Evolutionary conservation across 2,797 vertebrate species (phyloP).

Genomic region (Melanotaenia pygmaea): DNA sequence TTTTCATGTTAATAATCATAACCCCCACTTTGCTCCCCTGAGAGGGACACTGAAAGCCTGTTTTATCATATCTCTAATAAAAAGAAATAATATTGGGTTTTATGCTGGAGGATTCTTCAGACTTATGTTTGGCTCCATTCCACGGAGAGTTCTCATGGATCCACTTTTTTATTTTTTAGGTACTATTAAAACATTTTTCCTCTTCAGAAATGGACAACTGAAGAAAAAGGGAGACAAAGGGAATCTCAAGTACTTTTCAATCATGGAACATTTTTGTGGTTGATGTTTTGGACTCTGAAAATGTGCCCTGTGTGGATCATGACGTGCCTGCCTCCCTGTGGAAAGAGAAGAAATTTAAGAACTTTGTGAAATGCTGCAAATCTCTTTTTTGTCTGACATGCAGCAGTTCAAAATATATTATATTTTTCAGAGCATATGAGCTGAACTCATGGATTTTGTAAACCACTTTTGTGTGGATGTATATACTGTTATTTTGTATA

Average conservation of each 20-base stretch:
- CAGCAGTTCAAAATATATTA: conserved; percentile 72
- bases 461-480: conserved; percentile 94
- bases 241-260: conserved; percentile 76
- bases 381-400: conserved; percentile 71
- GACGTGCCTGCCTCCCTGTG: conserved; percentile 72
- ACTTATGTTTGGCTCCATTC: conserved; percentile 61
- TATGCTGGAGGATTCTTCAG: conserved; percentile 65
- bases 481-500: conserved; percentile 94
- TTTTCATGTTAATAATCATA: conserved; percentile 66
- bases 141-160: conserved; percentile 65
- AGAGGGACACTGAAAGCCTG: conserved; percentile 73
- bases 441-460: conserved; percentile 81
- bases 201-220: conserved; percentile 56
- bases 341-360: conserved; percentile 69
- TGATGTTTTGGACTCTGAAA: conserved; percentile 66
- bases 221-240: conserved; percentile 78
- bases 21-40: conserved; percentile 40
- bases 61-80: conserved; percentile 80
- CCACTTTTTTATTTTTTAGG: conserved; percentile 52
- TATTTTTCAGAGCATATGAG: conserved; percentile 77
- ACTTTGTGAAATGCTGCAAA: conserved; percentile 70
- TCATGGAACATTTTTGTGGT: conserved; percentile 66
- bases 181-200: conserved; percentile 54
- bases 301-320: conserved; percentile 62
- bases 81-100: conserved; percentile 76